A percentile compares a stretch with the other conserved stretches of the same genome.
Conservation (phyloP, 2,797 vertebrate species). For the Lutjanus argentimaculatus region DNA sequence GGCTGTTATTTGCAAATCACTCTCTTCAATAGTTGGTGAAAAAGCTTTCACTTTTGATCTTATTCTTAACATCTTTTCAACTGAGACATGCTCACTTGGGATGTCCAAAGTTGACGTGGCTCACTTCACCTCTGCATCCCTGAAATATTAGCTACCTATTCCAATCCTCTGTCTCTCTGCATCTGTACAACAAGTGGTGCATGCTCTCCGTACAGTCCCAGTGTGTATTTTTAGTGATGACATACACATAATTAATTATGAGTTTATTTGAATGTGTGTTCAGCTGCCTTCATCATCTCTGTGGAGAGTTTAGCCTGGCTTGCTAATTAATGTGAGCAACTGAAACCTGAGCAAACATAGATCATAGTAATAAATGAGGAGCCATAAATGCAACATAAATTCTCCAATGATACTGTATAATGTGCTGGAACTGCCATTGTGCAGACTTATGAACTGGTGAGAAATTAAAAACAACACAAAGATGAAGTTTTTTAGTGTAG, state of each 20-base stretch:
- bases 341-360: constrained; percentile 54
- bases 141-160: constrained; percentile 29
- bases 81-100: too few relatives aligned
- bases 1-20: too few relatives aligned
- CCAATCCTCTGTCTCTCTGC: background rate
- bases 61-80: too few relatives aligned
- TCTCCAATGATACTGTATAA: background rate
- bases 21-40: too few relatives aligned
- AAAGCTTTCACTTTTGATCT: too few relatives aligned
- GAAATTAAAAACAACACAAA: background rate
- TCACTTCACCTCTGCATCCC: constrained; percentile 24
- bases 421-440: background rate
- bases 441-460: background rate
- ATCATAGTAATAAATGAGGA: constrained; percentile 37
- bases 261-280: constrained; percentile 56
- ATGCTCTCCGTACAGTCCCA: background rate
- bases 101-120: constrained; percentile 41
- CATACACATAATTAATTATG: constrained; percentile 53
- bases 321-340: constrained; percentile 59
- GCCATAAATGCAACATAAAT: constrained; percentile 14
- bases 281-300: constrained; percentile 45
- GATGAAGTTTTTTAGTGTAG: too few relatives aligned
- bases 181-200: constrained; percentile 16
- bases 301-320: constrained; percentile 45
- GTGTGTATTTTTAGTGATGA: constrained; percentile 43